Evolutionary conservation across 2,797 vertebrate species (phyloP).

Genomic region (Premnoplex brunnescens): DNA sequence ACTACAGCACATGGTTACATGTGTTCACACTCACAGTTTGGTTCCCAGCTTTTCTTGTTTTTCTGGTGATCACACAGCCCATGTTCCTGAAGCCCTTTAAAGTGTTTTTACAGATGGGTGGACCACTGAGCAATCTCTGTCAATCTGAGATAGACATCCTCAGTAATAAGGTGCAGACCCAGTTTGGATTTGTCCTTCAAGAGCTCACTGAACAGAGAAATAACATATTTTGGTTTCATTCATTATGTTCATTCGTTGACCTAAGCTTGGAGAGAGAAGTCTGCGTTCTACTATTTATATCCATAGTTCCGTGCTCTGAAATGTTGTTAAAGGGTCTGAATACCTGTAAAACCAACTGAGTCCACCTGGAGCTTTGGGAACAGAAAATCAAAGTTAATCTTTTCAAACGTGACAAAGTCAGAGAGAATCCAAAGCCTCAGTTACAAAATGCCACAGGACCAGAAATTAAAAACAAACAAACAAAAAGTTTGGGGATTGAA

Average conservation of each 20-base stretch:
- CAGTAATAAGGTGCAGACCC: neutral
- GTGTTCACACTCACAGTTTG: neutral
- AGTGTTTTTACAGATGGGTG: neutral
- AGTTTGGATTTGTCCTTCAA: neutral
- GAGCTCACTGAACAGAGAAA: neutral
- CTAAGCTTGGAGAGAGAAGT: neutral
- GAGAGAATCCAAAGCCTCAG: neutral
- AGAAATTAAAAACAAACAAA: neutral
- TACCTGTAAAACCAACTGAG: neutral
- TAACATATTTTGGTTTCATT: neutral
- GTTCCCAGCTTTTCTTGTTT: neutral
- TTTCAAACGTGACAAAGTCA: neutral
- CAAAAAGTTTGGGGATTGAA: neutral
- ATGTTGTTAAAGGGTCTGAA: neutral
- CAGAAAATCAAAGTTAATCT: neutral
- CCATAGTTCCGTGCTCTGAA: neutral
- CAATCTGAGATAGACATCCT: neutral
- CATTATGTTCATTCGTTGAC: neutral
- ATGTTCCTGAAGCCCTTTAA: neutral
- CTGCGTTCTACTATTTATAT: neutral
- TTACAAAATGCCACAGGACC: neutral
- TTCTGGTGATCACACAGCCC: neutral
- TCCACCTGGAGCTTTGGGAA: neutral
- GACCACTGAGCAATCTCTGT: neutral
- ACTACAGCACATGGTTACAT: fast-evolving